Conservation (phyloP, 2,888 invertebrate species). For the Callosobruchus maculatus region DNA sequence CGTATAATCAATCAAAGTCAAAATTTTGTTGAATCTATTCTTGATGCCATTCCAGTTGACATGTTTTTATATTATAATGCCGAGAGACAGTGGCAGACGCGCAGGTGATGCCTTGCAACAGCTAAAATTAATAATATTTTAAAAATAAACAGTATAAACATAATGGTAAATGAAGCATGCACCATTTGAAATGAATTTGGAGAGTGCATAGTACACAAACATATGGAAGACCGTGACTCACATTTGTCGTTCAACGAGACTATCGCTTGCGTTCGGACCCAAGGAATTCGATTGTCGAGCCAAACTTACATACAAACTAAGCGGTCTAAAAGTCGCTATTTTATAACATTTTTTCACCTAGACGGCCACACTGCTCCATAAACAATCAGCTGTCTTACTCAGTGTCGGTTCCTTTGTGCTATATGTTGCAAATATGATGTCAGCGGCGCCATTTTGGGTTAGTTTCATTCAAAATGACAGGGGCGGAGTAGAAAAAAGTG, state of each 20-base stretch:
- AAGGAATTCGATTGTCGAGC: not conserved
- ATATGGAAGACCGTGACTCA: not conserved
- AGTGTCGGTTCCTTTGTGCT: too few species aligned
- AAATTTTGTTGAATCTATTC: not conserved
- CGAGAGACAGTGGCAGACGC: not conserved
- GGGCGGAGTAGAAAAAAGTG: too few species aligned
- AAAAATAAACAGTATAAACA: not conserved
- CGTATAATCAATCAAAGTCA: not conserved
- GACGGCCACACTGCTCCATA: too few species aligned
- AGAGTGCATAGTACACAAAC: not conserved
- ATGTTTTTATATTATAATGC: not conserved
- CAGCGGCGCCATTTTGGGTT: too few species aligned
- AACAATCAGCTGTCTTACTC: too few species aligned
- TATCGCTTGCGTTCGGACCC: not conserved
- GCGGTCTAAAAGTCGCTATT: not conserved
- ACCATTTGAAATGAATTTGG: not conserved
- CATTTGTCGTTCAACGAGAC: not conserved
- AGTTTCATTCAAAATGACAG: too few species aligned
- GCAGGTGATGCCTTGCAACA: not conserved
- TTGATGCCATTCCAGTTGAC: not conserved
- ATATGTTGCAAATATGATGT: too few species aligned
- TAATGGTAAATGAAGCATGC: not conserved
- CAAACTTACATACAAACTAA: not conserved
- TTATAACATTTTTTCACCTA: not conserved
- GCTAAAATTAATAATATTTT: not conserved